Base-by-base conservation (phyloP, 1,140 invertebrate genomes). In the Adoxophyes honmai region DNA sequence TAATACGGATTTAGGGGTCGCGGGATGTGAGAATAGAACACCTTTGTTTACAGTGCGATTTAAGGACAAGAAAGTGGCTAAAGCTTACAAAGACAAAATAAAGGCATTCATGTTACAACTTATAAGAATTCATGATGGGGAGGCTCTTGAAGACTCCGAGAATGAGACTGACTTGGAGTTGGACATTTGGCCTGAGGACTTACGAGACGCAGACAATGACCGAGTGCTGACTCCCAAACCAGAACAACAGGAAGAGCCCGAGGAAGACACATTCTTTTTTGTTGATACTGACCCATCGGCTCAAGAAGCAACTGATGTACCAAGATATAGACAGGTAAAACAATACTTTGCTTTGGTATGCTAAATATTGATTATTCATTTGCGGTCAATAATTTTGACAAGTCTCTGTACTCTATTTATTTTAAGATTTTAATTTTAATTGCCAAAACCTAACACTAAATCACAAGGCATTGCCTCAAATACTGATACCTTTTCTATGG, bases 151-250 rank as follows among this genome's bases (percentile, higher is more conserved):
- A 36, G 72, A 59, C 0, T 62, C 61, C n/a, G 78, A 81, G 4
- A 71, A 39, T 63, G 86, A 87, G 10, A 80, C 79, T 55, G 85
- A 89, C 52, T 64, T 78, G 37, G 86, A 89, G 61, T 57, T 89
- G 9, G 80, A 85, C 52, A 82, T 89, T 55, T 89, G 86, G 84
- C 78, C 82, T 7, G 77, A 81, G 55, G 82, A 88, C 36, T 66
- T 83, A 58, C 55, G 33, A 57, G 65, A 75, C 18, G 61, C 65
- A 15, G 51, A 55, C 15, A 21, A 21, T 28, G 18, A 4, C 33
- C 52, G 48, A 56, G 68, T 18, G n/a, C 39, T 44, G 52, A 59
- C 7, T 58, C 57, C 16, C 13, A 59, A 42, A 36, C 15, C 21
- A 28, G 21, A 28, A 28, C 21, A 2, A 28, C 21, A 28, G 15